Base-by-base conservation (phyloP, 2,797 vertebrate species). In the Myotis vivesi region DNA sequence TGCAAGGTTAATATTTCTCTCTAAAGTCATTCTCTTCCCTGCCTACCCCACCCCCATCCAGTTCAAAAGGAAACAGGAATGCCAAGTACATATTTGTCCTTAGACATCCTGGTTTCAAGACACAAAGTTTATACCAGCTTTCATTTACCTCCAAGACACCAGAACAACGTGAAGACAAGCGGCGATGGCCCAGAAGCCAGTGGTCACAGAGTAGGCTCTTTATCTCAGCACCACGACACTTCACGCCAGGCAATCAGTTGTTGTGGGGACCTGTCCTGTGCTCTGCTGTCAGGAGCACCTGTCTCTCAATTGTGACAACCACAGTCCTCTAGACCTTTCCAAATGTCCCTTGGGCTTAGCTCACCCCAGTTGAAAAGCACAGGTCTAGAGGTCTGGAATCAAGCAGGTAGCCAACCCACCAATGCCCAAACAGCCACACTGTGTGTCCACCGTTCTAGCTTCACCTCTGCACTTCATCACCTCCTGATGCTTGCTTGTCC, bases 1-100 rank as follows among this genome's bases (percentile, higher is more conserved):
- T 97, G 94, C 96, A 96, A 97, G 96, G 96, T 97, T 97, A 96
- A 97, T 97, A 97, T 96, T 97, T 96, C 94, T 95, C 87, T 96
- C 94, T 81, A 82, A 91, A 94, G 95, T 93, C 89, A 46, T 46
- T 81, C 71, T 90, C 69, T 81, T 75, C 62, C 28, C n/a, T 38
- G 68, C 41, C 77, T 72, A 36, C 2, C n/a, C 36, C 86, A 36
- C 55, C 22, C 7, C 23, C 41, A 49, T 77, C 25, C 66, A 30
- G 80, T 92, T 95, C 51, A 11, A 41, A 91, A 94, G 82, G 33
- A 93, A 94, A 92, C 16, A 86, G 85, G 77, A 89, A 86, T 95
- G 86, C 41, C 86, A 82, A 92, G 94, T 69, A 94, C 94, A 92
- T 71, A 88, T 75, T 96, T 88, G 57, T 92, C 51, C 23, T 6